phyloP scores from a whole-genome alignment of 1,140 invertebrate genomes.

The Himalopsyche phryganea region DNA sequence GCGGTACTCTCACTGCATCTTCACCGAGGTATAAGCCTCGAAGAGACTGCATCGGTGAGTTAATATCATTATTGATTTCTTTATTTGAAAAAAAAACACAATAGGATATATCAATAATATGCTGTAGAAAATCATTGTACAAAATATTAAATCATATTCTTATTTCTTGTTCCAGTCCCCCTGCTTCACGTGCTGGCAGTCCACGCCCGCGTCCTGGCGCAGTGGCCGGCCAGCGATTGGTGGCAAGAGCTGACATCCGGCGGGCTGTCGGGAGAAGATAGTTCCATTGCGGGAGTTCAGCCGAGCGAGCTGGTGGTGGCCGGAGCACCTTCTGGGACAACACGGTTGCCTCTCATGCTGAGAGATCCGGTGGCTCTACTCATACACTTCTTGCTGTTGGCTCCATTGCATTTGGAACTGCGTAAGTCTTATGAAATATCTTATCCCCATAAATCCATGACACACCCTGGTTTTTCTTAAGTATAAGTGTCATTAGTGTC shows the following conservation, averaged over 20 bases:
- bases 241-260: conserved; percentile 62
- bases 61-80: not conserved
- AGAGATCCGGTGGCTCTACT: conserved; percentile 80
- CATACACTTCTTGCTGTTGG: conserved; percentile 79
- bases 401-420: conserved; percentile 82
- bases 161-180: conserved; percentile 77
- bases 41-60: conserved; percentile 72
- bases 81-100: too few species aligned
- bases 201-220: conserved; percentile 71
- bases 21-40: conserved; percentile 68
- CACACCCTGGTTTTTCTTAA: too few species aligned
- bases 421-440: conserved; percentile 56
- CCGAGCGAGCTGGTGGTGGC: conserved; percentile 16
- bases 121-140: too few species aligned
- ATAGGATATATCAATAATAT: too few species aligned
- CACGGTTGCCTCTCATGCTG: conserved; percentile 77
- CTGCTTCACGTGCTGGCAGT: conserved; percentile 83
- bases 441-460: too few species aligned
- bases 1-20: conserved; percentile 66
- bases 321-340: conserved; percentile 47
- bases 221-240: conserved; percentile 63
- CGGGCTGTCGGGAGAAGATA: conserved; percentile 31
- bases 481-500: too few species aligned
- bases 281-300: conserved; percentile 34
- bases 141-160: too few species aligned